Percentiles rank a stretch among this genome's conserved stretches.
Conservation (phyloP, 2,113 vertebrate genomes). For the Pristiophorus japonicus region DNA sequence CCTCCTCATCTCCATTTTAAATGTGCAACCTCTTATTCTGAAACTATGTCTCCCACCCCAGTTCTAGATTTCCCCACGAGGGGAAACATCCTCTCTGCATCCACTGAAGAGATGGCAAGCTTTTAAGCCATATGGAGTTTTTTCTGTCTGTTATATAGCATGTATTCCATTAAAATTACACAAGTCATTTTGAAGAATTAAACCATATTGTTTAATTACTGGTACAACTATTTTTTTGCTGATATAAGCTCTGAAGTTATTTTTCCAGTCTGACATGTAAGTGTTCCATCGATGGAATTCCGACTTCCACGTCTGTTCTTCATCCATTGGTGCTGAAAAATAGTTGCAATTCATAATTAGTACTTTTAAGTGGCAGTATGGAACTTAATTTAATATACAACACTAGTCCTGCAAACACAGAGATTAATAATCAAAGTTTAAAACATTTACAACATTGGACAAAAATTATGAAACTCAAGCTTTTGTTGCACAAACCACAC, state of each 20-base stretch:
- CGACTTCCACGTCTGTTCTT: constrained; percentile 73
- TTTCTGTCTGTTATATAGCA: neutral
- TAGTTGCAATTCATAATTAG: constrained; percentile 35
- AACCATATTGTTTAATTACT: constrained; percentile 65
- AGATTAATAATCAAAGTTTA: neutral
- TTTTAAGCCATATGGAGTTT: neutral
- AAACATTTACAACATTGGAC: neutral
- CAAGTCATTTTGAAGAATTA: constrained; percentile 36
- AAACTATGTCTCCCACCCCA: too few species aligned
- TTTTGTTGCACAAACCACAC: neutral
- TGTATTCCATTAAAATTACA: neutral
- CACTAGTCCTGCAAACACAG: neutral
- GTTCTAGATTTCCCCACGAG: too few species aligned
- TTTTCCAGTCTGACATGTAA: constrained; percentile 79
- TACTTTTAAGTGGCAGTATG: neutral
- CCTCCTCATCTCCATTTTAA: too few species aligned
- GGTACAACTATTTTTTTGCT: constrained; percentile 63
- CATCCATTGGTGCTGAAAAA: constrained; percentile 71
- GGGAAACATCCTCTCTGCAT: too few species aligned
- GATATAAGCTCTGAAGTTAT: constrained; percentile 76
- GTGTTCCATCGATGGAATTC: constrained; percentile 74
- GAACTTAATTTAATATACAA: neutral
- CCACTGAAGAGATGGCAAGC: neutral
- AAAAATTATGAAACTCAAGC: neutral
- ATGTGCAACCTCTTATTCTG: too few species aligned